These are phyloP conservation scores for Drosophila eugracilis DNA, from an alignment of 1,140 invertebrate species.

Conservation along the genomic window DNA sequence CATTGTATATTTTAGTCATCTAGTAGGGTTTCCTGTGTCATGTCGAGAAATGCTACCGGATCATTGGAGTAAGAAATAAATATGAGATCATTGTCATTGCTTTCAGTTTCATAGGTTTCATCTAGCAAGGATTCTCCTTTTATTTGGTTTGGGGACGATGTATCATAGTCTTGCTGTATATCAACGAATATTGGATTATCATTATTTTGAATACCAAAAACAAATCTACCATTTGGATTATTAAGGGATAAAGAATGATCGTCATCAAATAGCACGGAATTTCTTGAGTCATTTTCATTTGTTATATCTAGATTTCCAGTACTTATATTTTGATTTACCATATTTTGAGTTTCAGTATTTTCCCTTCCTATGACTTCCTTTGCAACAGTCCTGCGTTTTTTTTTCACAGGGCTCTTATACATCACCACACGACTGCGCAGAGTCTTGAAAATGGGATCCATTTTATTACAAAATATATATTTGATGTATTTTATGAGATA, in stretches of 20 bases:
- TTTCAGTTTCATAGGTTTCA: not conserved
- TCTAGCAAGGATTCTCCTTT: not conserved
- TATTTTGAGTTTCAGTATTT: not conserved
- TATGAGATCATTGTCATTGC: not conserved
- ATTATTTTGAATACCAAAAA: no score
- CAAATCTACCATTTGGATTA: no score
- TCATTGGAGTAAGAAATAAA: not conserved
- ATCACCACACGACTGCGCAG: not conserved
- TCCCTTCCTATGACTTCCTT: not conserved
- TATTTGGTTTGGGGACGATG: no score
- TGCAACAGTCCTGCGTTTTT: not conserved
- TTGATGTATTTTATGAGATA: not conserved
- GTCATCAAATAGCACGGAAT: no score
- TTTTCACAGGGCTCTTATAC: not conserved
- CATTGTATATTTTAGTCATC: no score
- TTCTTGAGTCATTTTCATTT: no score
- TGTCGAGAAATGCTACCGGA: not conserved
- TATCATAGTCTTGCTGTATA: no score
- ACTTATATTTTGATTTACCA: no score
- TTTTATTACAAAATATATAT: not conserved
- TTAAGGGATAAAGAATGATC: no score
- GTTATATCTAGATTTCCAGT: no score
- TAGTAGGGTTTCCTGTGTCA: no score
- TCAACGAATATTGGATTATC: no score
- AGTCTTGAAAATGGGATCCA: not conserved